These are phyloP conservation scores for Oopsacas minuta DNA, from an alignment of 37 sponge, comb jelly and placozoan species.

Conservation along the genomic window DNA sequence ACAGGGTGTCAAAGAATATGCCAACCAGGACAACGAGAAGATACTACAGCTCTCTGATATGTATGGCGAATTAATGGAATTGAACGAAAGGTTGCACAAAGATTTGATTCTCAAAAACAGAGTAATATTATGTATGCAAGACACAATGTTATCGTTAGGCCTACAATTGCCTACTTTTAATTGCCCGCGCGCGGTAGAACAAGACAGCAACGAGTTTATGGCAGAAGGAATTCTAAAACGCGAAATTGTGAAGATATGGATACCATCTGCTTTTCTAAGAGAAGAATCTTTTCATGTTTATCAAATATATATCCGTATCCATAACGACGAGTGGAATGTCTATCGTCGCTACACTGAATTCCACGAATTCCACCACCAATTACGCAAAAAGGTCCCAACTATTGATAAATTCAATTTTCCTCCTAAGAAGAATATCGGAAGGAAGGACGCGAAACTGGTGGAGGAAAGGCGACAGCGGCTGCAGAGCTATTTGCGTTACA, in stretches of 20 bases:
- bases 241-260: conserved; percentile 60
- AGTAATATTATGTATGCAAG: conserved; percentile 24
- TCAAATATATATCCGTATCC: conserved; percentile 44
- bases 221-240: background rate
- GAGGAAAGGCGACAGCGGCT: background rate
- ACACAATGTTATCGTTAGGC: conserved; percentile 13
- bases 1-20: background rate
- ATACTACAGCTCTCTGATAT: conserved; percentile 79
- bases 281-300: conserved; percentile 70
- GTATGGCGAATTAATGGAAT: conserved; percentile 93
- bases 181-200: background rate
- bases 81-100: conserved; percentile 64
- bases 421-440: conserved; percentile 64
- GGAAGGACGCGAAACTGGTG: conserved; percentile 27
- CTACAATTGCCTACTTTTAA: background rate
- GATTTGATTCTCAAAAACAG: conserved; percentile 36
- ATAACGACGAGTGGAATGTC: conserved; percentile 85
- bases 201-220: background rate
- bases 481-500: background rate
- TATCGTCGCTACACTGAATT: conserved; percentile 86
- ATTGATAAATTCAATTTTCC: conserved; percentile 57
- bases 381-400: conserved; percentile 31
- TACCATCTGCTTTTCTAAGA: conserved; percentile 74
- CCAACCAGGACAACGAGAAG: background rate
- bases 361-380: conserved; percentile 60